Base-by-base conservation (phyloP, 2,797 vertebrate genomes). In the Sebastes diaconus region DNA sequence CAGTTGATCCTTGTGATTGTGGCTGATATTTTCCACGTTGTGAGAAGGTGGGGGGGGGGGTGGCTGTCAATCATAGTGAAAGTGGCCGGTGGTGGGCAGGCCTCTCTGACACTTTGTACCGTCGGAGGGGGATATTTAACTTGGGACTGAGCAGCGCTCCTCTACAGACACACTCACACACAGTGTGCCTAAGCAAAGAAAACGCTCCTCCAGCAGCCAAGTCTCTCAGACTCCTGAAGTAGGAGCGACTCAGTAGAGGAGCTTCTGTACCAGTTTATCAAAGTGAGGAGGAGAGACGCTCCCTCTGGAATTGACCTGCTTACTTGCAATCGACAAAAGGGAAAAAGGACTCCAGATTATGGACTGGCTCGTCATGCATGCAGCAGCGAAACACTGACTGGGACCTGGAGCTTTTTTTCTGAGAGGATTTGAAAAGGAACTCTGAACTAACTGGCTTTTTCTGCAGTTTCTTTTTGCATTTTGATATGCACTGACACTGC, bases 71-170 rank as follows among this genome's bases (percentile, higher is more conserved):
- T 96, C 95, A 96, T 84, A 94, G 94, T 89, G 93, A 95, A 95
- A 96, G 93, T 94, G 94, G 93, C 90, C 91, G 90, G 87, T 36
- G 92, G 94, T 94, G 93, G 93, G 94, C 95, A 94, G 93, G 90
- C 86, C 93, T 90, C 88, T 89, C 84, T 95, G 92, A 96, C 93
- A 94, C 95, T 95, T 94, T 91, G 94, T 94, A 93, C 90, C 89
- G 92, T 91, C 90, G 90, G 94, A 94, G 93, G 93, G 93, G 93
- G 93, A 94, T 96, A 96, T 96, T 95, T 95, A 95, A 95, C 94
- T 95, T 94, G 95, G 94, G 94, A 94, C 90, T 90, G 93, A 94
- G 93, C 93, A 85, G 81, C 90, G 87, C 90, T 94, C 92, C 92
- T 91, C 92, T 92, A 90, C 95, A 96, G 94, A 95, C 93, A 92